phyloP scores from a whole-genome alignment of 1,140 invertebrate genomes.

The Teleogryllus occipitalis region DNA sequence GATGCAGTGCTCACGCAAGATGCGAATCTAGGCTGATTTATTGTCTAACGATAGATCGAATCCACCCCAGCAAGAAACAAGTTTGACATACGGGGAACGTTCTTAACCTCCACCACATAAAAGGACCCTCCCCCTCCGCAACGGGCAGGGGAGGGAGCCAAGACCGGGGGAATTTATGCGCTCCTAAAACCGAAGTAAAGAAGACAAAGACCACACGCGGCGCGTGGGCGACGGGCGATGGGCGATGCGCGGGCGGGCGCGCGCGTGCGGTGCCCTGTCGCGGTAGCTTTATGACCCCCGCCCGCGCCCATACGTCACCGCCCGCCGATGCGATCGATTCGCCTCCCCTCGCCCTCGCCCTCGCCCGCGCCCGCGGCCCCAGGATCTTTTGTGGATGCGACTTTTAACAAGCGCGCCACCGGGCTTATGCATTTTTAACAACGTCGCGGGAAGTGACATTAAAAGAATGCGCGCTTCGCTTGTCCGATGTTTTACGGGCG shows the following conservation, averaged over 20 bases:
- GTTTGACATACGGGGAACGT: not conserved
- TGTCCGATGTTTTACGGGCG: not conserved
- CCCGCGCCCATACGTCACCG: not conserved
- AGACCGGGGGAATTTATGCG: not conserved
- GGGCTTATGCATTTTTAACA: not conserved
- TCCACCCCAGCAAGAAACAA: not conserved
- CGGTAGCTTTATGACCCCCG: not conserved
- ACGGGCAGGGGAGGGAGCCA: too few species aligned
- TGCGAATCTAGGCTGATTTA: not conserved
- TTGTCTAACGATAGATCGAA: not conserved
- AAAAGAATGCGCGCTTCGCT: not conserved
- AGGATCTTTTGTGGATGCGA: not conserved
- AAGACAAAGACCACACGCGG: not conserved
- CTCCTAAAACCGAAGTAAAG: not conserved
- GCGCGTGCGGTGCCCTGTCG: not conserved
- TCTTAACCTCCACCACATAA: not conserved
- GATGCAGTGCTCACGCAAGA: too few species aligned
- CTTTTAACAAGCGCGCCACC: not conserved
- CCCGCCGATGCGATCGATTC: not conserved
- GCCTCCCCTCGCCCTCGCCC: not conserved
- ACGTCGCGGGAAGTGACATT: not conserved
- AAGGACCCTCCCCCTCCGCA: not conserved
- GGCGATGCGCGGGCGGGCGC: too few species aligned
- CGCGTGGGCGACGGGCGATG: not conserved
- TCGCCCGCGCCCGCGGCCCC: too few species aligned